These are phyloP conservation scores for Proteles cristata DNA, from an alignment of 2,113 vertebrate genomes.

Conservation along the genomic window DNA sequence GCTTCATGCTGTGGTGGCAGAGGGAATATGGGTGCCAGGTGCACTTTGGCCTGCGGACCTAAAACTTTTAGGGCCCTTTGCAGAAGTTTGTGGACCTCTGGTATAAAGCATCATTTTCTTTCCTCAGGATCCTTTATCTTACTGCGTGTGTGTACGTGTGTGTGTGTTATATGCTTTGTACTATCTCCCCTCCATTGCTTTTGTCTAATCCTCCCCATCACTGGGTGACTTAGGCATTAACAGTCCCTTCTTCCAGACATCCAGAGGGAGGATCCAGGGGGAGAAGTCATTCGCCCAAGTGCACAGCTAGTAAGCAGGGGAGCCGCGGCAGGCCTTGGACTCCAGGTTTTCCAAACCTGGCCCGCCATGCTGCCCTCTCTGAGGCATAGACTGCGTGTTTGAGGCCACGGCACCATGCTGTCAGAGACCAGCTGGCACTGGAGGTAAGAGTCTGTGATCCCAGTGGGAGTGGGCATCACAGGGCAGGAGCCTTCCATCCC, in stretches of 20 bases:
- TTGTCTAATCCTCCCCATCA: not conserved
- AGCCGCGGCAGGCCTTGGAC: accelerated
- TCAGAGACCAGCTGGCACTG: conserved; percentile 25
- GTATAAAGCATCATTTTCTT: not conserved
- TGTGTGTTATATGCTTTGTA: not conserved
- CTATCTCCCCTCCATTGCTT: accelerated
- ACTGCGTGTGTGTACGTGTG: not conserved
- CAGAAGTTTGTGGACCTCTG: not conserved
- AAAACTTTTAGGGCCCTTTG: not conserved
- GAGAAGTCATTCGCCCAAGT: too few species aligned
- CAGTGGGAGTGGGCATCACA: not conserved
- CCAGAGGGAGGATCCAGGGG: not conserved
- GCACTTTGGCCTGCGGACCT: not conserved
- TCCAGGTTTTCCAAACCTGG: not conserved
- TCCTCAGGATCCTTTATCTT: not conserved
- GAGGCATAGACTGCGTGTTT: not conserved
- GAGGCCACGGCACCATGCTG: not conserved
- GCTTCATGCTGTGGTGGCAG: too few species aligned
- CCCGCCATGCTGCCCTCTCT: not conserved
- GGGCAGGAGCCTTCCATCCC: conserved; percentile 38
- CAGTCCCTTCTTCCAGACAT: not conserved
- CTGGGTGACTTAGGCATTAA: accelerated
- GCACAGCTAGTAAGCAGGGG: not conserved
- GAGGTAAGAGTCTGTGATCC: conserved; percentile 67
- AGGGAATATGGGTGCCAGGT: not conserved